These are phyloP conservation scores for Epinephelus lanceolatus DNA, from an alignment of 2,113 vertebrate genomes.

Conservation along the genomic window DNA sequence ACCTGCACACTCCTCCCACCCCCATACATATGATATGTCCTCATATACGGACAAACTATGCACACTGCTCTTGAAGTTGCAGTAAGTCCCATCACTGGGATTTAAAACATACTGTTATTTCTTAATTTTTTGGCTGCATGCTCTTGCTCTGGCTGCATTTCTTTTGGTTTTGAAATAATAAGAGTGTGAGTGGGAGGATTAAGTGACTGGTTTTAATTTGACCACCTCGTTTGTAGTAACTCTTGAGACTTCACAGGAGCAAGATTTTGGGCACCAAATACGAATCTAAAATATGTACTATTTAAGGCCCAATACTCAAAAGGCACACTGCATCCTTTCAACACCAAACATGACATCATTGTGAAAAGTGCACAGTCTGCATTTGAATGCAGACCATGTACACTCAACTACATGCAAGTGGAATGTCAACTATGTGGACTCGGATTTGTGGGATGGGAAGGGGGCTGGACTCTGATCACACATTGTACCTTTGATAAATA, in stretches of 20 bases:
- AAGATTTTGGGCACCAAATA: neutral
- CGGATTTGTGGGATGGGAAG: neutral
- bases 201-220: neutral
- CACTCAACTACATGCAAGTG: slow-evolving; percentile 32
- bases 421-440: slow-evolving; percentile 41
- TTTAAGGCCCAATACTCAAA: neutral
- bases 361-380: slow-evolving; percentile 15
- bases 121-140: neutral
- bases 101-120: slow-evolving; percentile 10
- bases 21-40: slow-evolving; percentile 19
- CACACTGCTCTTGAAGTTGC: neutral
- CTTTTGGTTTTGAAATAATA: slow-evolving; percentile 2
- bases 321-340: neutral
- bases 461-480: neutral
- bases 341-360: slow-evolving; percentile 3
- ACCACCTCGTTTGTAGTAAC: slow-evolving; percentile 5
- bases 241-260: slow-evolving; percentile 1
- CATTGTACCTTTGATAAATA: slow-evolving; percentile 6
- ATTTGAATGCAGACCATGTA: slow-evolving; percentile 30
- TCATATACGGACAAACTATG: slow-evolving; percentile 21
- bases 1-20: slow-evolving; percentile 42
- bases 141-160: neutral
- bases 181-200: slow-evolving; percentile 3
- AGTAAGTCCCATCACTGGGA: neutral
- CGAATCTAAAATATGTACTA: neutral